These are phyloP conservation scores for Micrasema longulum DNA, from an alignment of 1,140 invertebrate species.

Conservation along the genomic window DNA sequence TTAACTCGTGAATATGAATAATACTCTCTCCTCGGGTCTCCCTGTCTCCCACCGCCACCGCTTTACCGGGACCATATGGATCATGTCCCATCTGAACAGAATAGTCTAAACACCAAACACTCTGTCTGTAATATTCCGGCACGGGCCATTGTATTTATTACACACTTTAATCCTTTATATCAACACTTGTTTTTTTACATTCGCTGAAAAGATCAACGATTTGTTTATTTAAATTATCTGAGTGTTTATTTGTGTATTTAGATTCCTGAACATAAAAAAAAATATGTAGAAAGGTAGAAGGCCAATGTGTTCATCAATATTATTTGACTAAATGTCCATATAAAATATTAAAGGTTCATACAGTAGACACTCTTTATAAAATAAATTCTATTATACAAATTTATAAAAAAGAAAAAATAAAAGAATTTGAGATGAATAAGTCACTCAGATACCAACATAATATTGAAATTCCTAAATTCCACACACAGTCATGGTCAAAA, in stretches of 20 bases:
- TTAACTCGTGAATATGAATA: slow-evolving; percentile 27
- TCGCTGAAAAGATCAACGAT: neutral
- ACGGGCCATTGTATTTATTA: slow-evolving; percentile 40
- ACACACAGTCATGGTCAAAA: too few relatives aligned
- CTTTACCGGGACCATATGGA: slow-evolving; percentile 52
- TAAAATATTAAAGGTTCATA: too few relatives aligned
- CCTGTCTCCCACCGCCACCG: too few relatives aligned
- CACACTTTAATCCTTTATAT: slow-evolving; percentile 19
- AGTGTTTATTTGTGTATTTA: slow-evolving; percentile 18
- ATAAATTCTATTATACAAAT: too few relatives aligned
- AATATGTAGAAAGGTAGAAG: neutral
- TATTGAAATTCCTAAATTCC: too few relatives aligned
- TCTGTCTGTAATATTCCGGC: neutral
- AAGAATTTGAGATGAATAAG: too few relatives aligned
- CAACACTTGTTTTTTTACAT: slow-evolving; percentile 12
- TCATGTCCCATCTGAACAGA: slow-evolving; percentile 27
- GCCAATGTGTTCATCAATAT: neutral
- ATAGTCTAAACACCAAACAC: slow-evolving; percentile 47
- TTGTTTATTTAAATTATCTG: slow-evolving; percentile 20
- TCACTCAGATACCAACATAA: too few relatives aligned
- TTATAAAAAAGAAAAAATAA: too few relatives aligned
- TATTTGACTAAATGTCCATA: neutral
- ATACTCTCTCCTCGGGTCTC: neutral
- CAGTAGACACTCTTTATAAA: too few relatives aligned
- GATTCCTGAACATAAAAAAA: neutral